phyloP scores from a whole-genome alignment of 1,140 invertebrate species.

The Lepidurus apus region DNA sequence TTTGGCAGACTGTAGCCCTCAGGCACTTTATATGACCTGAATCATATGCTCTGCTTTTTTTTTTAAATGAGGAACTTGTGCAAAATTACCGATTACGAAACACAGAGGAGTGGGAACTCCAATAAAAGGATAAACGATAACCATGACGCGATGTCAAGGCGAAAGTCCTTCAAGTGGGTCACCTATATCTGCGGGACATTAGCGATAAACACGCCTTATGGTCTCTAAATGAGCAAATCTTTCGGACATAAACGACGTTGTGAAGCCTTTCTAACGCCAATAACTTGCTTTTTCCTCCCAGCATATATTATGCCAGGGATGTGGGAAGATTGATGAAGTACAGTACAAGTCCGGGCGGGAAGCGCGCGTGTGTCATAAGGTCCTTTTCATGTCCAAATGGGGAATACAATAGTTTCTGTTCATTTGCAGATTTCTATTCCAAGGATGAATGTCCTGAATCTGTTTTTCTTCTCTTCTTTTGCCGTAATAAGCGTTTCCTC shows the following conservation, averaged over 20 bases:
- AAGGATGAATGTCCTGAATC: too few species aligned
- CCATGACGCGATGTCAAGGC: not conserved
- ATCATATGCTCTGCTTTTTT: not conserved
- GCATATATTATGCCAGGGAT: too few species aligned
- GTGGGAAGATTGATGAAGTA: too few species aligned
- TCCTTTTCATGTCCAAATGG: too few species aligned
- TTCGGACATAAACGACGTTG: not conserved
- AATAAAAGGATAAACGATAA: not conserved
- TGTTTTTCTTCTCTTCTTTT: too few species aligned
- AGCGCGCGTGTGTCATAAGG: too few species aligned
- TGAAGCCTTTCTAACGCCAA: too few species aligned
- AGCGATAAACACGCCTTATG: not conserved
- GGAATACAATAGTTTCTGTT: too few species aligned
- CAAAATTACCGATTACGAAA: not conserved
- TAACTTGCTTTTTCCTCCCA: too few species aligned
- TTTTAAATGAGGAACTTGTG: constrained; percentile 1
- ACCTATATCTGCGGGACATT: constrained; percentile 10
- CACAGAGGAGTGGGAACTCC: not conserved
- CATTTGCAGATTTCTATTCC: too few species aligned
- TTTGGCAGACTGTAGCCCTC: not conserved
- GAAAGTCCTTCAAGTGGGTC: constrained; percentile 7
- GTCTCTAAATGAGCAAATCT: not conserved
- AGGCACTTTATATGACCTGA: not conserved
- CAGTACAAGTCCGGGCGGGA: too few species aligned
- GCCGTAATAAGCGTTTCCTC: too few species aligned